Conservation (phyloP, 2,888 invertebrate species). For the Sicus ferrugineus region DNA sequence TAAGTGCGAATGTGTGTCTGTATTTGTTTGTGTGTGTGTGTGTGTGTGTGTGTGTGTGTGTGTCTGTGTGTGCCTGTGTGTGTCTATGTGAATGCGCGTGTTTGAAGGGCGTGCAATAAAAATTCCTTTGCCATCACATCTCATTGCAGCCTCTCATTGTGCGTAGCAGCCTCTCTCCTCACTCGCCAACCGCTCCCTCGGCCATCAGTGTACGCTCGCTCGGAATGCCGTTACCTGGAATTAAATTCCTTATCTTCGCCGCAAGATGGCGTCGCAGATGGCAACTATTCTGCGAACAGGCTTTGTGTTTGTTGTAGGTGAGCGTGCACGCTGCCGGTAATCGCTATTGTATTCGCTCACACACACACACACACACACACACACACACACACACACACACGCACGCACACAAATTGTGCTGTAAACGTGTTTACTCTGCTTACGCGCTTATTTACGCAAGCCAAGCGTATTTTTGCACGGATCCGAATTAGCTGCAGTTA, state of each 20-base stretch:
- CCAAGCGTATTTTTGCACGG: background rate
- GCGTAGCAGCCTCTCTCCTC: background rate
- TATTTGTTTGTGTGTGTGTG: background rate
- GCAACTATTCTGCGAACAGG: background rate
- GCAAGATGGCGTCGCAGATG: background rate
- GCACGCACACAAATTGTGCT: too few relatives aligned
- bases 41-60: background rate
- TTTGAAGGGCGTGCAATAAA: slow-evolving; percentile 15
- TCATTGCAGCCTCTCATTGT: background rate
- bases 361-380: background rate
- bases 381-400: background rate
- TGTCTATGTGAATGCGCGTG: background rate
- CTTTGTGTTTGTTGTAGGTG: background rate
- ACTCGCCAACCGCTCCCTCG: too few relatives aligned
- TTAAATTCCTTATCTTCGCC: slow-evolving; percentile 20
- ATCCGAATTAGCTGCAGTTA: background rate
- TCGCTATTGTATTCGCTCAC: too few relatives aligned
- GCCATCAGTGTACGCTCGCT: background rate
- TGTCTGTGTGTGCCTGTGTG: background rate
- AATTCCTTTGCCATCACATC: slow-evolving; percentile 20
- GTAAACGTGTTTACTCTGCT: background rate
- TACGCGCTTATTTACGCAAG: background rate
- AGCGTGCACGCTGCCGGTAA: too few relatives aligned
- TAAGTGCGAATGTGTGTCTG: background rate
- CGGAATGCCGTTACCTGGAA: slow-evolving; percentile 4